Evolutionary conservation across 1,140 invertebrate genomes (phyloP).

Genomic region (Ylistrum balloti): DNA sequence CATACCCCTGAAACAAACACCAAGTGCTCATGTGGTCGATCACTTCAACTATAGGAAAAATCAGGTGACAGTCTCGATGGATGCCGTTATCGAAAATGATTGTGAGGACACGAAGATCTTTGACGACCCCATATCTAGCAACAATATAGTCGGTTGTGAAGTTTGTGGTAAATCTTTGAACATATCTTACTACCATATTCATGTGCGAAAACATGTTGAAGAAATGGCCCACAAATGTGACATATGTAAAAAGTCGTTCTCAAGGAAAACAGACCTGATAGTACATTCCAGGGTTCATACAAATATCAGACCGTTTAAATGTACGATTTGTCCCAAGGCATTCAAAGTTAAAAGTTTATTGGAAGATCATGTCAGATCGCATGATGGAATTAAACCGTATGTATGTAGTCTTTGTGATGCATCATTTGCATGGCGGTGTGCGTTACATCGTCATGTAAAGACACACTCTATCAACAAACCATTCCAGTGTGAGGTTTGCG

Average conservation of each 20-base stretch:
- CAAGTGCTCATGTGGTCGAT: not conserved
- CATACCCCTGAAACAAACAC: not conserved
- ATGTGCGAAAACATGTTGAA: not conserved
- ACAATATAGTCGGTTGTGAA: not conserved
- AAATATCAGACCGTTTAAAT: conserved; percentile 41
- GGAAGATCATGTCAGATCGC: conserved; percentile 41
- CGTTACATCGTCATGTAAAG: conserved; percentile 1
- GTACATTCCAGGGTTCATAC: conserved; percentile 26
- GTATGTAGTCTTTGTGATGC: not conserved
- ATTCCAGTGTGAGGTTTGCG: not conserved
- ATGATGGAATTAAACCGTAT: conserved; percentile 33
- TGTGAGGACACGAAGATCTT: not conserved
- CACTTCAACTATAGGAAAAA: not conserved
- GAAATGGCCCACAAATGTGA: conserved; percentile 11
- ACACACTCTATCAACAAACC: not conserved
- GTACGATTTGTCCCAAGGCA: not conserved
- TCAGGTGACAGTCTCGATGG: not conserved
- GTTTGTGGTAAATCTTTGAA: conserved; percentile 36
- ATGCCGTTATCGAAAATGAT: not conserved
- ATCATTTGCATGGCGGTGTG: not conserved
- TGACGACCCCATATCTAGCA: not conserved
- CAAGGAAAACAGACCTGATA: not conserved
- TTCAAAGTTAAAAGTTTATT: not conserved
- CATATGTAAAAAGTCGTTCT: conserved; percentile 7
- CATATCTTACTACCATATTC: not conserved